Evolutionary conservation across 2,888 invertebrate species (phyloP), one percentile per base, ranked within the genome.

Genomic region (Anarsia innoxiella): DNA sequence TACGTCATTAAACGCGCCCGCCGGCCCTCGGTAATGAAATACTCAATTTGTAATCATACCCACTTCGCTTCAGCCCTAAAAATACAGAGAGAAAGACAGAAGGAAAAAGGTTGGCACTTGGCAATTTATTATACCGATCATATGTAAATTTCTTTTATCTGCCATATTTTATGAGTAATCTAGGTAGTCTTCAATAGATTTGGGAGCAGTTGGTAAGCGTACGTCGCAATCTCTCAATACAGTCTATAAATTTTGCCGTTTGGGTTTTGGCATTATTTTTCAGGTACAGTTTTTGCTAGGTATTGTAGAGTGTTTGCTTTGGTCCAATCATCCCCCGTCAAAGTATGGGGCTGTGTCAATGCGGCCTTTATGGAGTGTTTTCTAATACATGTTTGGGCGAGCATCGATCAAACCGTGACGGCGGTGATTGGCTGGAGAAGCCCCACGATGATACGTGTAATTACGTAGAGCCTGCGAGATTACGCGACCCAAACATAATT

Each of bases 131-230:
- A 30, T 12, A 11, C 9, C 8, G 13, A 11, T 8, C 39, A 36
- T 32, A 37, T 37, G 41, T 27, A 34, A 37, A 41, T 37, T 34
- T 25, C 27, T 27, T 35, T 37, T 35, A 37, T 37, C 41, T 41
- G 37, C 27, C 35, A 37, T 37, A 41, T 41, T 41, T 41, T 23
- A 41, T 31, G 27, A 33, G 32, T 40, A 40, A 40, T 36, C 36
- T 40, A 23, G 12, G 27, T 30, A 31, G 3, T 29, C 37, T 37
- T 25, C 31, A 15, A 37, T 41, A 41, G 34, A 40, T 37, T 33
- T 36, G 8, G 31, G 35, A n/a, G n/a, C n/a, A n/a, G n/a, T n/a
- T n/a, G n/a, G n/a, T n/a, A n/a, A n/a, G n/a, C n/a, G n/a, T n/a
- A n/a, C n/a, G n/a, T n/a, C n/a, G n/a, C n/a, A n/a, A n/a, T n/a